Conservation (phyloP, 2,797 vertebrate species). For the Pteronotus mesoamericanus region DNA sequence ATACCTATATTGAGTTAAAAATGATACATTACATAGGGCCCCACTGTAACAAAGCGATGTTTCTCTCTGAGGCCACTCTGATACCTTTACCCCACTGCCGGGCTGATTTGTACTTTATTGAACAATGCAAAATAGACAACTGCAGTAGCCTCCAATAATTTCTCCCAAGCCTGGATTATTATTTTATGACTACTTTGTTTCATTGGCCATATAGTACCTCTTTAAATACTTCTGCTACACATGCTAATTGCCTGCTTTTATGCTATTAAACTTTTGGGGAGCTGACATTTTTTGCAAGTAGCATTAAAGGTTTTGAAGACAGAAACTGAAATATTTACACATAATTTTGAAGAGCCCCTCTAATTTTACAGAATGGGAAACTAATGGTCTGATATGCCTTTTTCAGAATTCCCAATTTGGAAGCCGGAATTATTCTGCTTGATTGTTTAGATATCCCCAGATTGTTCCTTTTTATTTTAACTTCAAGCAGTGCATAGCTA, state of each 20-base stretch:
- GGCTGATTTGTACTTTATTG: not conserved
- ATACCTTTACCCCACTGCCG: not conserved
- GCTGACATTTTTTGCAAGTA: not conserved
- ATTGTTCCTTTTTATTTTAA: constrained; percentile 16
- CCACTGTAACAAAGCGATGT: not conserved
- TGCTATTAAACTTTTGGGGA: not conserved
- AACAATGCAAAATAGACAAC: not conserved
- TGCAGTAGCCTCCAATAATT: not conserved
- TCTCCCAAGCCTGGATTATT: not conserved
- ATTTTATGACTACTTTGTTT: not conserved
- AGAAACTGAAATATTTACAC: not conserved
- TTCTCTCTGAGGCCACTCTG: not conserved
- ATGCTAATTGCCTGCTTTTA: not conserved
- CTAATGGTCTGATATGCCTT: not conserved
- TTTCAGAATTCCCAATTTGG: not conserved
- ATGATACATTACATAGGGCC: not conserved
- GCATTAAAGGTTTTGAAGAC: not conserved
- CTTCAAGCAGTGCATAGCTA: not conserved
- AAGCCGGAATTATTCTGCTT: not conserved
- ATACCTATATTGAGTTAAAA: not conserved
- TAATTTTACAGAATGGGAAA: not conserved
- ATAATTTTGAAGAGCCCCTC: not conserved
- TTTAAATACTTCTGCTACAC: not conserved
- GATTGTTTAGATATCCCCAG: not conserved
- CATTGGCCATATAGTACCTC: not conserved